A percentile compares a stretch with the other conserved stretches of the same genome.
These are phyloP conservation scores for Hephaestus fuliginosus DNA, from an alignment of 2,797 vertebrate genomes.

Conservation along the genomic window DNA sequence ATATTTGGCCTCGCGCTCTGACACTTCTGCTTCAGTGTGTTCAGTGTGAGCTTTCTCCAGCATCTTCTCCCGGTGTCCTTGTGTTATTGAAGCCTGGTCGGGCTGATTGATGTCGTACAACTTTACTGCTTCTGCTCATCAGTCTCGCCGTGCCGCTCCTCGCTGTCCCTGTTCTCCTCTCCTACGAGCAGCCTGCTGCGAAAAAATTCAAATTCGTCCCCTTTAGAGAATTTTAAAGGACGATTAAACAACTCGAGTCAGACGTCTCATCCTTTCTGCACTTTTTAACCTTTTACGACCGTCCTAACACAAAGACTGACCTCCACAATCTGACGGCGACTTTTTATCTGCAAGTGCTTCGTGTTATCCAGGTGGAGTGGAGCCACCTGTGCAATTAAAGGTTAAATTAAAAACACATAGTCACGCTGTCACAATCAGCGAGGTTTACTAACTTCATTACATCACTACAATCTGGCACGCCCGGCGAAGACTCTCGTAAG, in stretches of 20 bases:
- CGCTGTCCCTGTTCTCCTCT: not conserved
- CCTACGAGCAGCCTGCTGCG: not conserved
- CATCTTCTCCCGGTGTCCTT: not conserved
- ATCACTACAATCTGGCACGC: conserved; percentile 58
- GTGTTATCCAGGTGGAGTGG: not conserved
- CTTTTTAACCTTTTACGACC: not conserved
- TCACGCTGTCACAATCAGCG: not conserved
- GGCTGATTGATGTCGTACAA: conserved; percentile 2
- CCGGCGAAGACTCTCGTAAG: conserved; percentile 26
- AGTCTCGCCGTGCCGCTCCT: conserved; percentile 13
- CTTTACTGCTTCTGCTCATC: conserved; percentile 23
- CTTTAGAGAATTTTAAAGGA: not conserved
- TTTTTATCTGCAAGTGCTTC: not conserved
- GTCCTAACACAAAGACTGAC: not conserved
- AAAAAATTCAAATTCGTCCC: not conserved
- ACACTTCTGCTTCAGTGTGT: not conserved
- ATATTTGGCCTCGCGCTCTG: not conserved
- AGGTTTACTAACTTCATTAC: conserved; percentile 64
- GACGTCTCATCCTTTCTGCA: not conserved
- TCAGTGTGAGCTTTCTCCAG: not conserved
- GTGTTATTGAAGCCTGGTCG: not conserved
- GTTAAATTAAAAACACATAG: conserved; percentile 25
- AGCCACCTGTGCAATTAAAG: conserved; percentile 17
- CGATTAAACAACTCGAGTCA: not conserved
- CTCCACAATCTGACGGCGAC: not conserved